Evolutionary conservation across 2,888 invertebrate genomes (phyloP).

Genomic region (Autographa pulchrina): DNA sequence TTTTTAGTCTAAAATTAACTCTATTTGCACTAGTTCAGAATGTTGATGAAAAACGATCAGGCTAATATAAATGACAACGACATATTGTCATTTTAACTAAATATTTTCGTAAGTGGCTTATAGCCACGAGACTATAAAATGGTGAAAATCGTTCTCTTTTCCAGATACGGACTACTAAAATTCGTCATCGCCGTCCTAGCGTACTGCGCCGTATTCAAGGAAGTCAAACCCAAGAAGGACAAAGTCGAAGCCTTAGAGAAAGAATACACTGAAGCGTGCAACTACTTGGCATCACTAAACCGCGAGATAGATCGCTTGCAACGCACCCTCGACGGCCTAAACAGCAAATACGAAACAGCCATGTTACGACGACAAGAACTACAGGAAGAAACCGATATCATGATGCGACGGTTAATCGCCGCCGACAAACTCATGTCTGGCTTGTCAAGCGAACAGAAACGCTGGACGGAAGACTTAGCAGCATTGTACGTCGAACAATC

Average conservation of each 20-base stretch:
- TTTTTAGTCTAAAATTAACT: too few species aligned
- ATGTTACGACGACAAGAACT: conserved; percentile 91
- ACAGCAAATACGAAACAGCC: conserved; percentile 93
- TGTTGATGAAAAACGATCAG: too few species aligned
- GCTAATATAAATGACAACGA: too few species aligned
- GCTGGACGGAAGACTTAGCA: conserved; percentile 94
- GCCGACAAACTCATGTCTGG: conserved; percentile 97
- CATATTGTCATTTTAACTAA: too few species aligned
- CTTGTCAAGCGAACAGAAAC: conserved; percentile 94
- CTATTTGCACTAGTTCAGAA: too few species aligned
- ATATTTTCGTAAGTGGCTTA: too few species aligned
- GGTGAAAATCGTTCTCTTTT: neutral
- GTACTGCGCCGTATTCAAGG: conserved; percentile 96
- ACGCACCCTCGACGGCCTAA: conserved; percentile 91
- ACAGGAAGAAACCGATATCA: conserved; percentile 94
- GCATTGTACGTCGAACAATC: conserved; percentile 92
- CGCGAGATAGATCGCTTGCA: conserved; percentile 93
- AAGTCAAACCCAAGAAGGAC: conserved; percentile 96
- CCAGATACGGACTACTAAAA: conserved; percentile 93
- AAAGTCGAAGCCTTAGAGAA: conserved; percentile 93
- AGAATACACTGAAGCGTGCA: conserved; percentile 90
- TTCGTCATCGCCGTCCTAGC: conserved; percentile 96
- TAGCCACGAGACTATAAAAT: too few species aligned
- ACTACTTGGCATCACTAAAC: conserved; percentile 92
- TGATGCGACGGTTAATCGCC: conserved; percentile 94